phyloP scores from a whole-genome alignment of 2,888 invertebrate genomes.

The Cancer borealis region DNA sequence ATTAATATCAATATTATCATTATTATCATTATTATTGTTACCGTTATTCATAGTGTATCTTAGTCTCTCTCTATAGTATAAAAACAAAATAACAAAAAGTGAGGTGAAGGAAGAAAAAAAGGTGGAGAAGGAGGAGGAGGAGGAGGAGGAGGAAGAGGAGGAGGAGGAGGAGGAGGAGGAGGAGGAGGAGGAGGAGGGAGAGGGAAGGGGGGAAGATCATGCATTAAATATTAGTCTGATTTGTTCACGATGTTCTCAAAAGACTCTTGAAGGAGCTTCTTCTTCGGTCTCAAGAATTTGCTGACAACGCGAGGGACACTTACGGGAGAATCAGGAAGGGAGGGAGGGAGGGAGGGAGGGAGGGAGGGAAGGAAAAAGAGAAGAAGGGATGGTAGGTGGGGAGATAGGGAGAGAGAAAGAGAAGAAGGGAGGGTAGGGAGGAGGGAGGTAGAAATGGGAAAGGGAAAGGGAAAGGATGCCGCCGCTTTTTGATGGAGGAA shows the following conservation, averaged over 20 bases:
- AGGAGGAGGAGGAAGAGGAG: not conserved
- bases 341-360: slow-evolving; percentile 1
- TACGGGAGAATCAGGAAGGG: not conserved
- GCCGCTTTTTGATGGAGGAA: slow-evolving; percentile 20
- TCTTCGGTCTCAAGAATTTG: not conserved
- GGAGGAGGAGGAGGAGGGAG: not conserved
- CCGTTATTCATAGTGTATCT: not conserved
- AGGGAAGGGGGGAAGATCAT: not conserved
- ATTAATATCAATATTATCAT: not conserved
- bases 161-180: not conserved
- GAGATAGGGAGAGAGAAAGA: not conserved
- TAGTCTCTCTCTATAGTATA: not conserved
- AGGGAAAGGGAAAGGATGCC: not conserved
- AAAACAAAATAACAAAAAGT: not conserved
- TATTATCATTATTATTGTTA: not conserved
- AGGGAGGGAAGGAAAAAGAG: not conserved
- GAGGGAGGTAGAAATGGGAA: not conserved
- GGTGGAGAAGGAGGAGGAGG: not conserved
- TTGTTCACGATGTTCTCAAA: slow-evolving; percentile 18
- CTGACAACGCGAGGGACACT: slow-evolving; percentile 22
- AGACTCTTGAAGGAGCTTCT: not conserved
- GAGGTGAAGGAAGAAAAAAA: not conserved
- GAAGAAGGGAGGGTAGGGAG: not conserved
- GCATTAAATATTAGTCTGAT: slow-evolving; percentile 34
- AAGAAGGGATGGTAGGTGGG: not conserved